These are phyloP conservation scores for Sesia apiformis DNA, from an alignment of 2,888 invertebrate species.

Conservation along the genomic window DNA sequence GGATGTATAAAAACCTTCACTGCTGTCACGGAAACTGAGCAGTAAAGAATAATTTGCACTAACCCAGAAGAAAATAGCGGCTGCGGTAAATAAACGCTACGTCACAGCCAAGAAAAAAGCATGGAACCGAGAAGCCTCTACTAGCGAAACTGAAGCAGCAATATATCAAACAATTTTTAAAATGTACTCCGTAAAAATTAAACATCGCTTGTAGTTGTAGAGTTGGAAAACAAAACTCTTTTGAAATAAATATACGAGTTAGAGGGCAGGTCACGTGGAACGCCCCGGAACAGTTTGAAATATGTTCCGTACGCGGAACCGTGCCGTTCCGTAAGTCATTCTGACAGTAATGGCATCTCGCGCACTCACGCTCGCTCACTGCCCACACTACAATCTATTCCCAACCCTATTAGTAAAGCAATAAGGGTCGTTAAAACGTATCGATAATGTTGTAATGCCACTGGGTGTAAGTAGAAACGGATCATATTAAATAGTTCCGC, in stretches of 20 bases:
- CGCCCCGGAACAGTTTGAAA: conserved; percentile 8
- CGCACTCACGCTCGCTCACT: not conserved
- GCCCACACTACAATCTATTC: not conserved
- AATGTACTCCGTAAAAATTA: no score
- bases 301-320: conserved; percentile 12
- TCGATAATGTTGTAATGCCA: not conserved
- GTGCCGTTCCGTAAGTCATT: conserved; percentile 8
- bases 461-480: conserved; percentile 2
- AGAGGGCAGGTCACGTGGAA: conserved; percentile 9
- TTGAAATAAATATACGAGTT: conserved; percentile 11
- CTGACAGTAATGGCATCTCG: conserved; percentile 4
- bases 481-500: conserved; percentile 11
- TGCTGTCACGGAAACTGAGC: no score
- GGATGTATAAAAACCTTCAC: no score
- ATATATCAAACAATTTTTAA: no score
- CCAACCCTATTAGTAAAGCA: not conserved
- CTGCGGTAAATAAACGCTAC: no score
- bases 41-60: no score
- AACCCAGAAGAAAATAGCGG: no score
- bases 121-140: no score
- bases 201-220: no score
- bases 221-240: not conserved
- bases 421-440: not conserved
- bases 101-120: no score
- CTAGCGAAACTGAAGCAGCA: no score